Conservation (phyloP, 2,113 vertebrate genomes). For the Zosterops pallidus region DNA sequence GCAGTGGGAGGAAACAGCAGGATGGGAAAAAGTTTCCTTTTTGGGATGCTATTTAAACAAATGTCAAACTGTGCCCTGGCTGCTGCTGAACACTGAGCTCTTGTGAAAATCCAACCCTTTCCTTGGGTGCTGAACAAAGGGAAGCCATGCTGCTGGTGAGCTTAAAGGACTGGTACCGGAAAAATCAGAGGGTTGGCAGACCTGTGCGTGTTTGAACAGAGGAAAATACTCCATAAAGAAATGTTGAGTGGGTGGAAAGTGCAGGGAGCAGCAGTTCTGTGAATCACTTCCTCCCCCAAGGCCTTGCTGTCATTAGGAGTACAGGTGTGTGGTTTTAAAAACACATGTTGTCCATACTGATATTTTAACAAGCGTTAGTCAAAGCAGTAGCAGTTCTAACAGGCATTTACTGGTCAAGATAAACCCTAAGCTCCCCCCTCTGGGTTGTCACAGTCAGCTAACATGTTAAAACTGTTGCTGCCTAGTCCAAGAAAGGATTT, state of each 20-base stretch:
- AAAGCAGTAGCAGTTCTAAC: constrained; percentile 2
- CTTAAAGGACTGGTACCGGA: neutral
- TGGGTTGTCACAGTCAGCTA: constrained; percentile 3
- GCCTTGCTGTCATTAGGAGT: neutral
- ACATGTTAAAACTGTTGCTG: constrained; percentile 26
- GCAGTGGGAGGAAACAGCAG: neutral
- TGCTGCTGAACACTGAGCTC: neutral
- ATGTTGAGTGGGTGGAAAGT: constrained; percentile 29
- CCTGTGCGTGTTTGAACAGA: neutral
- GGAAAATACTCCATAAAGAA: neutral
- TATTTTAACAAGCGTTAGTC: neutral
- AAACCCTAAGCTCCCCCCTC: neutral
- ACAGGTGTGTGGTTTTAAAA: constrained; percentile 38
- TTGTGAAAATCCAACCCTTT: neutral
- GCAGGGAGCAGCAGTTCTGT: neutral
- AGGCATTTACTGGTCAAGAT: constrained; percentile 41
- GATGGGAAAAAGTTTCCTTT: neutral
- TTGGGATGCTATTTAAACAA: neutral
- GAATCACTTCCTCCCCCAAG: constrained; percentile 31
- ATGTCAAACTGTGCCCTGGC: neutral
- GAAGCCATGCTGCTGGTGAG: neutral
- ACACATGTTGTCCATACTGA: neutral
- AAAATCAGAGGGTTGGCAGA: constrained; percentile 5
- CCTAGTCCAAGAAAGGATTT: constrained; percentile 40
- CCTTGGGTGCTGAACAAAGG: neutral